Evolutionary conservation across 2,888 invertebrate species (phyloP), one percentile per base, ranked within the genome.

Genomic region (Branchinecta sandiegonensis): DNA sequence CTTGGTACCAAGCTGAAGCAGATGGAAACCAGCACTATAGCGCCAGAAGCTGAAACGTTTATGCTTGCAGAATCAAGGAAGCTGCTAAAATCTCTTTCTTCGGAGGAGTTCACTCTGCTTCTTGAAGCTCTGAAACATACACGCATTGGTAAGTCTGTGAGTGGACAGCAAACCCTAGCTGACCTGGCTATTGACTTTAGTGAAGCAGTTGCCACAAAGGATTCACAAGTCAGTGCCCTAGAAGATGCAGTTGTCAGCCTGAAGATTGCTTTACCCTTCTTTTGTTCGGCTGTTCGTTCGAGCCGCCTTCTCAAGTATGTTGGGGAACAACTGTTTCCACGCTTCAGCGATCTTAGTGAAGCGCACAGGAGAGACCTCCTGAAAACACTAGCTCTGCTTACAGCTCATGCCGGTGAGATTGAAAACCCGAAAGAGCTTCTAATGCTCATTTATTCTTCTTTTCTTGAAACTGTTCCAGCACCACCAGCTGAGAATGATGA

Each of bases 91-190:
- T 91, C 92, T 81, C 89, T 92, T 47, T 90, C 88, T 13, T 90
- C 91, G 48, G 90, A 91, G 73, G 95, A 96, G 79, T 94, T 95
- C 80, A 86, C 90, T 74, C 83, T 86, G 71, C 85, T 95, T 70
- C 90, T 96, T 88, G 87, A 87, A 66, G 83, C 94, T 72, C 80
- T 96, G 73, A 85, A 87, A 47, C 84, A 86, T 79, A 87, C 94
- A 11, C 86, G 87, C 77, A 81, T 90, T 66, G 88, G 90, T 66
- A 87, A 87, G 73, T 89, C 91, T 9, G 83, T 90, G 13, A 82
- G 83, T 66, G 94, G 94, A 7, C 90, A 94, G 76, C 88, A 90
- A 73, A 90, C 92, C 77, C 80, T 96, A 47, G 85, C 94, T 11
- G 88, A 90, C 73, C 84, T 94, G 72, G 86, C 94, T 12, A 85